A percentile compares a stretch with the other conserved stretches of the same genome.
phyloP scores from a whole-genome alignment of 2,888 invertebrate species.

The Apodemia zela region DNA sequence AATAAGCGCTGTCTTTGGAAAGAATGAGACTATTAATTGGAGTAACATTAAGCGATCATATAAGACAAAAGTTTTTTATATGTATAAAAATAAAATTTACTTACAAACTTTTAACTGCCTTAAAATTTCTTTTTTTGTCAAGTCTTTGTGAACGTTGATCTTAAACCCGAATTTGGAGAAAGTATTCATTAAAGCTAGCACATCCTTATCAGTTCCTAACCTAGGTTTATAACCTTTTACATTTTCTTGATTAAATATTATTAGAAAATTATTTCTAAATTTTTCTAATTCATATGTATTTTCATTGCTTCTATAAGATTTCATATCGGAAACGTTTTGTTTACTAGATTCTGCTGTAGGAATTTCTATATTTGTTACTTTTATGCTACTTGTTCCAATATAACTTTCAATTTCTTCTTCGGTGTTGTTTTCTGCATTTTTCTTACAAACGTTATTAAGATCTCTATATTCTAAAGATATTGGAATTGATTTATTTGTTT shows the following conservation, averaged over 20 bases:
- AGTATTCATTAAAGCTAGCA: conserved; percentile 36
- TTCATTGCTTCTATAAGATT: conserved; percentile 44
- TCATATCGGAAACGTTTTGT: conserved; percentile 22
- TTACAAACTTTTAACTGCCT: conserved; percentile 44
- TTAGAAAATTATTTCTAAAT: conserved; percentile 47
- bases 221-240: conserved; percentile 45
- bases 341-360: background rate
- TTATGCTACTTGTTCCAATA: background rate
- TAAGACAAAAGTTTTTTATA: too few relatives aligned
- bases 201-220: conserved; percentile 50
- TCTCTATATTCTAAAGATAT: background rate
- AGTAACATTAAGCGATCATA: too few relatives aligned
- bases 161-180: conserved; percentile 43
- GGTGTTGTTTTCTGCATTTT: background rate
- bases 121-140: conserved; percentile 45
- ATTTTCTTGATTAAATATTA: conserved; percentile 55
- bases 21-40: too few relatives aligned
- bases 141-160: conserved; percentile 42
- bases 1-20: too few relatives aligned
- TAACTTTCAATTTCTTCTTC: background rate
- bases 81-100: conserved; percentile 12
- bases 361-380: background rate
- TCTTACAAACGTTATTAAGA: background rate
- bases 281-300: conserved; percentile 52
- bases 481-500: background rate